These are phyloP conservation scores for Ceratoteleas bidentatus DNA, from an alignment of 1,140 invertebrate genomes.

Conservation along the genomic window DNA sequence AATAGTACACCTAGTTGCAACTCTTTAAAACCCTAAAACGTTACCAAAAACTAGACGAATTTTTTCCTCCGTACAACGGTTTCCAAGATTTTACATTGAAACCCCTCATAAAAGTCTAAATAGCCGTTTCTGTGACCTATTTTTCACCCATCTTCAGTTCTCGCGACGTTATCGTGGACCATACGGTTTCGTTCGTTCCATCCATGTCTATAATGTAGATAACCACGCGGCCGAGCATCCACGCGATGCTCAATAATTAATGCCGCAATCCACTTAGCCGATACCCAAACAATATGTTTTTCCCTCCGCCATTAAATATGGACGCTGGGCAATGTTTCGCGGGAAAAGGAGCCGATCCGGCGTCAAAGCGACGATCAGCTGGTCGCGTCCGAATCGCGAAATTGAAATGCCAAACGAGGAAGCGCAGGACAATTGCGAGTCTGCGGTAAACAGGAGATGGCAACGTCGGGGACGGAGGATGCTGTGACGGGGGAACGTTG, in stretches of 20 bases:
- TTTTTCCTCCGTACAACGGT: too few relatives aligned
- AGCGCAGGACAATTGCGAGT: slow-evolving; percentile 55
- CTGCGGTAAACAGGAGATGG: slow-evolving; percentile 50
- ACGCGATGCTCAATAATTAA: slow-evolving; percentile 18
- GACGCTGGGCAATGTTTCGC: background rate
- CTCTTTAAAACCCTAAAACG: too few relatives aligned
- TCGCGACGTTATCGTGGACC: background rate
- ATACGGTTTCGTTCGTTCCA: background rate
- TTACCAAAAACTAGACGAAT: too few relatives aligned
- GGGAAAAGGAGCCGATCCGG: slow-evolving; percentile 27
- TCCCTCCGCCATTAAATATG: slow-evolving; percentile 9
- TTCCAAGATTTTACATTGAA: too few relatives aligned
- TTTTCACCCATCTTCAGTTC: slow-evolving; percentile 2
- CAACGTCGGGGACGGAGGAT: slow-evolving; percentile 48
- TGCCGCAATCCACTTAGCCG: slow-evolving; percentile 16
- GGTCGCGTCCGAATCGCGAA: slow-evolving; percentile 30
- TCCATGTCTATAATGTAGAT: slow-evolving; percentile 4
- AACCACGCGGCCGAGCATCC: background rate
- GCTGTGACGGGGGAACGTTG: slow-evolving; percentile 67
- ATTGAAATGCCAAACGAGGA: slow-evolving; percentile 54
- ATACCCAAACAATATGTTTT: slow-evolving; percentile 22
- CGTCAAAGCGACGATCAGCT: slow-evolving; percentile 23
- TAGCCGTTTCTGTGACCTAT: too few relatives aligned
- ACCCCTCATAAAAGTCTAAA: too few relatives aligned
- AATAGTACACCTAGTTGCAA: too few relatives aligned